A percentile compares a stretch with the other conserved stretches of the same genome.
Evolutionary conservation across 2,113 vertebrate species (phyloP).

Genomic region (Choloepus hoffmanni): DNA sequence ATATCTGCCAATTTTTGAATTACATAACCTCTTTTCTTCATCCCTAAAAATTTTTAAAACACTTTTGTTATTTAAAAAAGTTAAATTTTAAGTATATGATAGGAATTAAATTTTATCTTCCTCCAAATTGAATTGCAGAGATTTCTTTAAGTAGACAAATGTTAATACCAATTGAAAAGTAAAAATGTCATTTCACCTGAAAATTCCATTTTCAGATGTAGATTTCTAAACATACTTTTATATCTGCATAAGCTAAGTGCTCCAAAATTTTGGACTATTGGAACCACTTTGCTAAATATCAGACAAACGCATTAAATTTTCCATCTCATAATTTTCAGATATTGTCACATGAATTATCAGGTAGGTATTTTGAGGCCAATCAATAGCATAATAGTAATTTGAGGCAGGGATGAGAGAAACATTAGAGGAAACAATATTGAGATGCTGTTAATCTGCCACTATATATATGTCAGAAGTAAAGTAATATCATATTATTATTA

Average conservation of each 20-base stretch:
- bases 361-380: neutral
- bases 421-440: neutral
- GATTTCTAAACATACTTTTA: constrained; percentile 30
- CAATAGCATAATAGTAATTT: neutral
- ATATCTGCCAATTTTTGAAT: neutral
- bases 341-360: neutral
- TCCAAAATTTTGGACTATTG: neutral
- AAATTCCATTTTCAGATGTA: neutral
- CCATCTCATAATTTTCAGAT: neutral
- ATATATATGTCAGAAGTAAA: neutral
- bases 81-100: neutral
- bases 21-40: neutral
- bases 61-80: neutral
- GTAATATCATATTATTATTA: neutral
- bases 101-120: neutral
- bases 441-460: neutral
- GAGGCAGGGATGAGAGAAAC: neutral
- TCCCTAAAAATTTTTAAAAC: neutral
- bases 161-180: neutral
- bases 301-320: neutral
- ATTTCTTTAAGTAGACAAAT: neutral
- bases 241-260: neutral
- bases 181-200: neutral
- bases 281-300: neutral
- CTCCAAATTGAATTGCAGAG: neutral